Base-by-base conservation (phyloP, 2,113 vertebrate genomes). In the Hippocampus comes region DNA sequence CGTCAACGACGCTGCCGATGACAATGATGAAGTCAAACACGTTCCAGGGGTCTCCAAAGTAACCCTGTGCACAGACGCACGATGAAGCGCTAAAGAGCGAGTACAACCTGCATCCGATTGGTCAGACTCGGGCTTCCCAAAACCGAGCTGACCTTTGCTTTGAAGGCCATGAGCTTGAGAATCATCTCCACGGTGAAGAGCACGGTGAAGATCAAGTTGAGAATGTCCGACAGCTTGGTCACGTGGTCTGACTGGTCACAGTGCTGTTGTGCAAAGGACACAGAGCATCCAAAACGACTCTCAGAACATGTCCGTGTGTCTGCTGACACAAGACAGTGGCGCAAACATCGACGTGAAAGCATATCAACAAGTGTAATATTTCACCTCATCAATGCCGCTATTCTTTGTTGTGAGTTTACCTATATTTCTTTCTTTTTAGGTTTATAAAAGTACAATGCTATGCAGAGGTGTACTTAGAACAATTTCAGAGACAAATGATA, bases 21-120 rank as follows among this genome's bases (percentile, higher is more conserved):
- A 99, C 97, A 2, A 99, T 98, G 34, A 99, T 90, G 88, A 99
- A 99, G 86, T 99, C 97, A 69, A 99, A 99, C 74, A 99, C 97
- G 0, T 99, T 99, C 97, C 97, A 99, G n/a, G 97, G 97, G 82
- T 99, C 97, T 76, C 97, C 96, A 0, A 99, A 99, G 82, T 99
- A 99, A 72, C 97, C 97, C 97, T 99, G 89, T 43, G 68, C 15
- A 60, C 17, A 60, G 15, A 76, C 9, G 70, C 15, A 38, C 1
- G 17, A 56, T 8, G 56, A 42, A 23, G 15, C 14, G 30, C 4
- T 0, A 12, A 4, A 59, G 63, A 73, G 5, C 9, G 18, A 23
- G 30, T 1, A 20, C 38, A 49, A 67, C 41, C 48, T 1, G 59
- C 11, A 61, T 61, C 60, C 1, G 23, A 57, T 0, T 5, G 21